phyloP scores from a whole-genome alignment of 2,888 invertebrate genomes.

The Lumbricus terrestris region DNA sequence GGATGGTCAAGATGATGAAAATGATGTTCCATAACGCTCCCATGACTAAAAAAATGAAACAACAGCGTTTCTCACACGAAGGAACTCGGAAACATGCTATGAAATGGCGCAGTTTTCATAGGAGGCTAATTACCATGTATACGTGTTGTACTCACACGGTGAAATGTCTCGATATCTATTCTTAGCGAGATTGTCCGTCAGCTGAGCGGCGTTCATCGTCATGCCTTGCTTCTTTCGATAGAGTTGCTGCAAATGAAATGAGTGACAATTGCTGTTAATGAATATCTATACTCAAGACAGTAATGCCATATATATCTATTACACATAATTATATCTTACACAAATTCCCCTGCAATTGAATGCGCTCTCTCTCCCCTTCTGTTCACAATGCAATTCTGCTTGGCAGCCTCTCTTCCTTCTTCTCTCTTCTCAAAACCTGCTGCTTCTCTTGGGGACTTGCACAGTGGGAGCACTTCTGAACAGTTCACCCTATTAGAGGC shows the following conservation, averaged over 20 bases:
- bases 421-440: too few species aligned
- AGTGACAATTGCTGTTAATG: not conserved
- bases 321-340: too few species aligned
- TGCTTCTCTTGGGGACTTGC: too few species aligned
- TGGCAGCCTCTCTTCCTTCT: too few species aligned
- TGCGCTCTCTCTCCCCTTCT: too few species aligned
- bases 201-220: conserved; percentile 76
- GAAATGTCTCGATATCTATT: conserved; percentile 95
- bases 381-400: too few species aligned
- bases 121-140: not conserved
- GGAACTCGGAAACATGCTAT: not conserved
- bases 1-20: too few species aligned
- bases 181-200: conserved; percentile 80
- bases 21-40: too few species aligned
- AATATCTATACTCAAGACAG: not conserved
- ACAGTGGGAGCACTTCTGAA: too few species aligned
- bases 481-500: too few species aligned
- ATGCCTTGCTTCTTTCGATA: conserved; percentile 86
- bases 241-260: conserved; percentile 57
- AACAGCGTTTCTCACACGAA: not conserved
- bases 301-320: not conserved
- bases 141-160: conserved; percentile 70
- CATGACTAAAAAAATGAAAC: not conserved
- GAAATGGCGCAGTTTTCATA: not conserved
- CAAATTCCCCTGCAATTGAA: not conserved